Evolutionary conservation across 2,888 invertebrate species (phyloP).

Genomic region (Drosophila siamana): DNA sequence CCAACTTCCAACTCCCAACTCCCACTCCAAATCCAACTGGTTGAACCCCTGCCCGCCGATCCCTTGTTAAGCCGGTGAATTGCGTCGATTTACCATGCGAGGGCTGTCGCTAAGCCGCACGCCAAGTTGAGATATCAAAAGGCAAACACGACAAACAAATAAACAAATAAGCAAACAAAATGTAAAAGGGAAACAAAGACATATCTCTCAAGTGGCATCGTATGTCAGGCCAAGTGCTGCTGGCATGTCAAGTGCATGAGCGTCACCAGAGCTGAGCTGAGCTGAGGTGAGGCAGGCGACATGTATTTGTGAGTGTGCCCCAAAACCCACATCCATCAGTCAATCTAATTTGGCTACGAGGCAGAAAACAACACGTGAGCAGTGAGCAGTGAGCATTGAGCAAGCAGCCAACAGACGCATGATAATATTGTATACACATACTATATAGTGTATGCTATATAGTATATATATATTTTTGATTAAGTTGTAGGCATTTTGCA

Average conservation of each 20-base stretch:
- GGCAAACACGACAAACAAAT: conserved; percentile 67
- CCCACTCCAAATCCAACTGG: neutral
- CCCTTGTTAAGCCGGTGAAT: conserved; percentile 52
- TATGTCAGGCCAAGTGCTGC: conserved; percentile 70
- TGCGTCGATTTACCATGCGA: conserved; percentile 76
- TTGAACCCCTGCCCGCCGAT: neutral
- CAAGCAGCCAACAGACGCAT: conserved; percentile 27
- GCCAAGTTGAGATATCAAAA: conserved; percentile 78
- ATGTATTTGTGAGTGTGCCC: conserved; percentile 1
- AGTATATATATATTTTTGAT: conserved; percentile 44
- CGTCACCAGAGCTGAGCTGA: neutral
- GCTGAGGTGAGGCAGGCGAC: conserved; percentile 1
- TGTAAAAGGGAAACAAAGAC: conserved; percentile 72
- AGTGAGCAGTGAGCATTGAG: conserved; percentile 21
- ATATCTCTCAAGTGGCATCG: conserved; percentile 80
- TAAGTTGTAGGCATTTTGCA: conserved; percentile 67
- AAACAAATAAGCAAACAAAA: conserved; percentile 67
- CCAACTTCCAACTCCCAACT: neutral
- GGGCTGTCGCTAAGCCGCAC: conserved; percentile 75
- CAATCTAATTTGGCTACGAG: conserved; percentile 74
- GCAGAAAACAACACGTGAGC: conserved; percentile 36
- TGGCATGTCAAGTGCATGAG: conserved; percentile 73
- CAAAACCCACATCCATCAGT: conserved; percentile 52
- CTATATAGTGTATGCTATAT: neutral
- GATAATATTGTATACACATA: conserved; percentile 27